Evolutionary conservation across 92 coral and sea anemone species (phyloP), one percentile per base, ranked within the genome.

Genomic region (Chrysogorgia sp.): DNA sequence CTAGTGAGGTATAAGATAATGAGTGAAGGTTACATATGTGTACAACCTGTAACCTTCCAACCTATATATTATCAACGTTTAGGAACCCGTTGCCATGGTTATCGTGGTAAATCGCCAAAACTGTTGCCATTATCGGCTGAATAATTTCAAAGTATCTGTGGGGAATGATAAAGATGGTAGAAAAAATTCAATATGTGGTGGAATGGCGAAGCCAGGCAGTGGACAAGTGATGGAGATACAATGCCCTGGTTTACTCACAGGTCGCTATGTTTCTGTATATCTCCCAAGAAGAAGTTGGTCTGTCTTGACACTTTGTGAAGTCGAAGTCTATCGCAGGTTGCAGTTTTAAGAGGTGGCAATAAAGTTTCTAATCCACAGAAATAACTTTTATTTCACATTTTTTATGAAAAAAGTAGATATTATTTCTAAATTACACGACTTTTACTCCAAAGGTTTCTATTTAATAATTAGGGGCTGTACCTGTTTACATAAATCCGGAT

Each of bases 71-170:
- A 43, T 33, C 49, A 0, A 41, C 48, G 25, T 66, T 41, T 32
- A 70, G 76, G 76, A 70, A 19, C 10, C 76, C 15, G 62, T 70
- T 10, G 25, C 76, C 29, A 47, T 32, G 21, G 76, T 70, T 21
- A 70, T 70, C 13, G 61, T 70, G n/a, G 76, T 70, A 0, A 47
- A 47, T n/a, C 37, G 76, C 8, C 10, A 21, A 2, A 53, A 70
- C 30, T 70, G 76, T 4, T 70, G 76, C n/a, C 13, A 12, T 12
- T 1, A 19, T 1, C 47, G 60, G 47, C 53, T 70, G 37, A 28
- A 70, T 49, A 8, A 45, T 50, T 70, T 70, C 34, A 33, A 48
- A 34, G 76, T 70, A 1, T 24, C 40, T 7, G 76, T 70, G 1
- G 62, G 77, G 10, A 50, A 71, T 48, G 50, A 71, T 31, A 4